Percentiles rank a stretch among this genome's conserved stretches.
phyloP scores from a whole-genome alignment of 1,140 invertebrate genomes.

The Penaeus japonicus region DNA sequence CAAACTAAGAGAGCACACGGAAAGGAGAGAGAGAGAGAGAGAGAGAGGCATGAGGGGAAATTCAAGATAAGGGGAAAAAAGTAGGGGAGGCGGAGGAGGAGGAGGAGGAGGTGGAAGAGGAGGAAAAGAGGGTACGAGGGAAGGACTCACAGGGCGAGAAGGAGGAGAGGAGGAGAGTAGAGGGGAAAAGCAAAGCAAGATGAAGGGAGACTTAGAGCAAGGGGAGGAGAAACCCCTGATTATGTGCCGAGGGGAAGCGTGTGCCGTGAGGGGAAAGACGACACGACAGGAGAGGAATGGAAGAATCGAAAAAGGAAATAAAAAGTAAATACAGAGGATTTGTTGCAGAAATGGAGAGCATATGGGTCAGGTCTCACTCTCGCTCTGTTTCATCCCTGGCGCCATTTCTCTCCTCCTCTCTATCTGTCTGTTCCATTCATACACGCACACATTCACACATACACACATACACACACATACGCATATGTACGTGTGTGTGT shows the following conservation, averaged over 20 bases:
- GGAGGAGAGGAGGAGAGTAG: background rate
- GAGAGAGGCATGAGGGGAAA: too few species aligned
- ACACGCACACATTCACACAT: too few species aligned
- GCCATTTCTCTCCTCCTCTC: too few species aligned
- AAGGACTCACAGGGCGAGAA: background rate
- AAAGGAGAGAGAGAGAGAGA: too few species aligned
- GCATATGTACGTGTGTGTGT: too few species aligned
- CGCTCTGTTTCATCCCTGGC: too few species aligned
- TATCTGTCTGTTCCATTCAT: too few species aligned
- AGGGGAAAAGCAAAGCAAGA: background rate
- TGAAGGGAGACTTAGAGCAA: background rate
- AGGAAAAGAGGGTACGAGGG: background rate
- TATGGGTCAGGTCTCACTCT: too few species aligned
- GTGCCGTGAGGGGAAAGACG: too few species aligned
- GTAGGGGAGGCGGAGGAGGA: background rate
- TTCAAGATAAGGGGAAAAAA: background rate
- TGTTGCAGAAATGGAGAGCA: background rate
- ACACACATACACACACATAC: background rate
- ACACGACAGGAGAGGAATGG: too few species aligned
- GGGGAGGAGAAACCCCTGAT: background rate
- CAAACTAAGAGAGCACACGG: background rate
- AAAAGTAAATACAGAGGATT: background rate
- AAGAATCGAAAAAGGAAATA: too few species aligned
- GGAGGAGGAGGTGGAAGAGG: background rate
- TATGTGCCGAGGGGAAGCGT: background rate